phyloP scores from a whole-genome alignment of 2,888 invertebrate genomes.

The Chrysolina oricalcia region DNA sequence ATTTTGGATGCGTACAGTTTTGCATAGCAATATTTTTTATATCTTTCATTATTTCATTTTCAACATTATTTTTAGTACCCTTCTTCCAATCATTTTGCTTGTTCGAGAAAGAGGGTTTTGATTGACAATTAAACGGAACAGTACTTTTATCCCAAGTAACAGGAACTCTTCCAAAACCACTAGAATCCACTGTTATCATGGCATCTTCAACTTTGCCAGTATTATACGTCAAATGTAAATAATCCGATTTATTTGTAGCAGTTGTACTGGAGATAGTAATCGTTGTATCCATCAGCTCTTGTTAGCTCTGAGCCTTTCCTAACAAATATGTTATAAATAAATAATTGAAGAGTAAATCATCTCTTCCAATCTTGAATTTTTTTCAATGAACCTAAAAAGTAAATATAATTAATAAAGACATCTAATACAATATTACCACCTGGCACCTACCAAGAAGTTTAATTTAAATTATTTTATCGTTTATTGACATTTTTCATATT shows the following conservation, averaged over 20 bases:
- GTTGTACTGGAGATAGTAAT: constrained; percentile 53
- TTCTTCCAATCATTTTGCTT: constrained; percentile 57
- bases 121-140: not conserved
- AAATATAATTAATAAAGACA: too few relatives aligned
- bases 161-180: constrained; percentile 47
- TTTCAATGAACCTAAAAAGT: too few relatives aligned
- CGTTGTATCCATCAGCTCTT: constrained; percentile 53
- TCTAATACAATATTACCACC: too few relatives aligned
- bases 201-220: constrained; percentile 40
- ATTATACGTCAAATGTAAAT: constrained; percentile 44
- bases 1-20: constrained; percentile 14
- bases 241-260: constrained; percentile 41
- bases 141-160: constrained; percentile 50
- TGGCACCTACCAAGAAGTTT: too few relatives aligned
- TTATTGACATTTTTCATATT: too few relatives aligned
- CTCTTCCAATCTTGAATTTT: too few relatives aligned
- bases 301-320: not conserved
- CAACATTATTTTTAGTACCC: constrained; percentile 41
- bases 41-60: constrained; percentile 31
- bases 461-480: too few relatives aligned
- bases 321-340: too few relatives aligned
- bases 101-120: constrained; percentile 47
- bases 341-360: too few relatives aligned
- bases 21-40: constrained; percentile 13
- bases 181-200: constrained; percentile 46